Conservation (phyloP, 2,113 vertebrate species). For the Rissa tridactyla region DNA sequence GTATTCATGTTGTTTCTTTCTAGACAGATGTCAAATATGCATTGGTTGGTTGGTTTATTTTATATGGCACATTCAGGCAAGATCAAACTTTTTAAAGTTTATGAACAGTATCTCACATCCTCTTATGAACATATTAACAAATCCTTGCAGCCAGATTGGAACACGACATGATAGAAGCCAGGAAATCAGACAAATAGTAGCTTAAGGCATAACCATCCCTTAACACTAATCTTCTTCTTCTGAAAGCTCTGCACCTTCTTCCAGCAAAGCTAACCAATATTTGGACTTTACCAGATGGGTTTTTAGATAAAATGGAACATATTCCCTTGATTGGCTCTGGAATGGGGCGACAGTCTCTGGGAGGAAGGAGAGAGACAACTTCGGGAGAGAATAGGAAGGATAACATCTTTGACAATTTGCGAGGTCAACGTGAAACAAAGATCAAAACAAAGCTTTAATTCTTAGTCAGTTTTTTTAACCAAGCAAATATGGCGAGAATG, state of each 20-base stretch:
- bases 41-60: not conserved
- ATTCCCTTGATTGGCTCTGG: not conserved
- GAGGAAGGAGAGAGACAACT: not conserved
- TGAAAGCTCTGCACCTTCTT: not conserved
- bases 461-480: not conserved
- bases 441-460: not conserved
- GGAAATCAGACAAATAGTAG: not conserved
- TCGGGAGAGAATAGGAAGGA: not conserved
- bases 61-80: not conserved
- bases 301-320: not conserved
- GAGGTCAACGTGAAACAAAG: not conserved
- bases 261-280: not conserved
- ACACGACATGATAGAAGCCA: not conserved
- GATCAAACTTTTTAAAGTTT: not conserved
- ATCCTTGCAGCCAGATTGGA: not conserved
- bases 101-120: not conserved
- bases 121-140: not conserved
- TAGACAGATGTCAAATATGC: not conserved
- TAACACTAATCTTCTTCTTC: not conserved
- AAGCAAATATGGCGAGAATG: not conserved
- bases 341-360: not conserved
- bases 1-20: not conserved
- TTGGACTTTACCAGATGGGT: not conserved
- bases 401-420: not conserved
- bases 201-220: not conserved